Evolutionary conservation across 2,113 vertebrate genomes (phyloP).

Genomic region (Poeciliopsis turrubarensis): DNA sequence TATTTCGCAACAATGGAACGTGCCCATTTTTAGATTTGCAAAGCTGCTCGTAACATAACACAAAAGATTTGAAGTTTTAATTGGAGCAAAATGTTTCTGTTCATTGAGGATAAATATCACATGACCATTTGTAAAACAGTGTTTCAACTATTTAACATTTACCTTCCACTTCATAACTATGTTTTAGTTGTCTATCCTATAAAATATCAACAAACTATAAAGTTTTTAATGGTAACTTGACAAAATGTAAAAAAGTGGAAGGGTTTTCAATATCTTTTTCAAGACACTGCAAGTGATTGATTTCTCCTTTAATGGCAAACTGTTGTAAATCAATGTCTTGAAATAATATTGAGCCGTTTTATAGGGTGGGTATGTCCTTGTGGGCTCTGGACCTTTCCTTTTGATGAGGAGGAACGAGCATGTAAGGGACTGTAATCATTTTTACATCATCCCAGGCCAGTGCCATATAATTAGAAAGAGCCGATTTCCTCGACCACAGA

Average conservation of each 20-base stretch:
- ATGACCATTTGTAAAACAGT: background rate
- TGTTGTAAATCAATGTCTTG: conserved; percentile 59
- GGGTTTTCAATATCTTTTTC: conserved; percentile 26
- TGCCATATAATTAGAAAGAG: conserved; percentile 79
- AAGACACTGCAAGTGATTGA: conserved; percentile 43
- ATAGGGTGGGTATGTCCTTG: conserved; percentile 60
- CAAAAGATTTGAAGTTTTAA: background rate
- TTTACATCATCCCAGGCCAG: conserved; percentile 74
- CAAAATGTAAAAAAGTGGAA: conserved; percentile 3
- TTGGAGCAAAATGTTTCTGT: background rate
- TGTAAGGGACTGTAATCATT: conserved; percentile 78
- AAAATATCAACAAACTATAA: background rate
- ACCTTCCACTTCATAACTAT: background rate
- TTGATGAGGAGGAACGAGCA: conserved; percentile 74
- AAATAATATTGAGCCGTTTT: conserved; percentile 68
- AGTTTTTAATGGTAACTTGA: background rate
- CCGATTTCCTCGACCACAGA: conserved; percentile 78
- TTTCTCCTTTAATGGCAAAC: conserved; percentile 56
- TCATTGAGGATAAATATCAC: background rate
- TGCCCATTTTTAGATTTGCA: too few relatives aligned
- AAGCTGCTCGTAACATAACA: too few relatives aligned
- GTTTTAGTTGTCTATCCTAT: background rate
- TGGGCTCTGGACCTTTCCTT: conserved; percentile 62
- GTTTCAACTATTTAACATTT: background rate
- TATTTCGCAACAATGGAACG: too few relatives aligned